A percentile compares a stretch with the other conserved stretches of the same genome.
These are phyloP conservation scores for Rhynchomys soricoides DNA, from an alignment of 2,113 vertebrate species.

Conservation along the genomic window DNA sequence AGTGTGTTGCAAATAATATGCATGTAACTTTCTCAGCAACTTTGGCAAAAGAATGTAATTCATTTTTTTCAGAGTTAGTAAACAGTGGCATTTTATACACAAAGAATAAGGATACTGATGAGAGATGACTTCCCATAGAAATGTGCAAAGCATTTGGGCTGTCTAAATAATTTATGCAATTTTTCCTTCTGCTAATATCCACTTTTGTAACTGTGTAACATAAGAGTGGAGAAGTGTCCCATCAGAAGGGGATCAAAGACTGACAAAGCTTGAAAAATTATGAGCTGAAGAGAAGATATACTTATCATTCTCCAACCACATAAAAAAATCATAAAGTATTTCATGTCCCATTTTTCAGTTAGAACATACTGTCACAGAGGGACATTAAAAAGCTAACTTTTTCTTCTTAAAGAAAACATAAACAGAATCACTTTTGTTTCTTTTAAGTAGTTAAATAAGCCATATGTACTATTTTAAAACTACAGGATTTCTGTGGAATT, in stretches of 20 bases:
- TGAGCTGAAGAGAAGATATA: slow-evolving; percentile 90
- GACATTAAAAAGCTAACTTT: slow-evolving; percentile 76
- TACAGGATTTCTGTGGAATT: slow-evolving; percentile 53
- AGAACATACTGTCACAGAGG: slow-evolving; percentile 86
- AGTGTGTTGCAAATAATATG: background rate
- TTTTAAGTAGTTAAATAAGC: slow-evolving; percentile 70
- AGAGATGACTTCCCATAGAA: slow-evolving; percentile 71
- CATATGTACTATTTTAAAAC: slow-evolving; percentile 64
- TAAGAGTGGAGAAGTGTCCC: slow-evolving; percentile 77
- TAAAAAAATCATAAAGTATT: slow-evolving; percentile 87
- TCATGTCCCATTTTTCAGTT: slow-evolving; percentile 91
- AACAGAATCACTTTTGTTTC: slow-evolving; percentile 62
- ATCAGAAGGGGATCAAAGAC: slow-evolving; percentile 85
- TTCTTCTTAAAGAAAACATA: slow-evolving; percentile 62
- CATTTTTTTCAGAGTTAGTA: slow-evolving; percentile 48
- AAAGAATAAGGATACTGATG: slow-evolving; percentile 50
- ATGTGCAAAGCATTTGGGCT: slow-evolving; percentile 69
- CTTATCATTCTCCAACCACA: slow-evolving; percentile 87
- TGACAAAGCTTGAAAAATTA: slow-evolving; percentile 82
- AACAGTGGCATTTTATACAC: slow-evolving; percentile 36
- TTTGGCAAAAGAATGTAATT: background rate
- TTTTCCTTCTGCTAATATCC: slow-evolving; percentile 71
- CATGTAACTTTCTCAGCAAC: slow-evolving; percentile 49
- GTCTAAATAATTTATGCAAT: slow-evolving; percentile 77
- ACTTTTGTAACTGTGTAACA: slow-evolving; percentile 74